These are phyloP conservation scores for Rousettus madagascariensis DNA, from an alignment of 2,797 vertebrate species.

Conservation along the genomic window DNA sequence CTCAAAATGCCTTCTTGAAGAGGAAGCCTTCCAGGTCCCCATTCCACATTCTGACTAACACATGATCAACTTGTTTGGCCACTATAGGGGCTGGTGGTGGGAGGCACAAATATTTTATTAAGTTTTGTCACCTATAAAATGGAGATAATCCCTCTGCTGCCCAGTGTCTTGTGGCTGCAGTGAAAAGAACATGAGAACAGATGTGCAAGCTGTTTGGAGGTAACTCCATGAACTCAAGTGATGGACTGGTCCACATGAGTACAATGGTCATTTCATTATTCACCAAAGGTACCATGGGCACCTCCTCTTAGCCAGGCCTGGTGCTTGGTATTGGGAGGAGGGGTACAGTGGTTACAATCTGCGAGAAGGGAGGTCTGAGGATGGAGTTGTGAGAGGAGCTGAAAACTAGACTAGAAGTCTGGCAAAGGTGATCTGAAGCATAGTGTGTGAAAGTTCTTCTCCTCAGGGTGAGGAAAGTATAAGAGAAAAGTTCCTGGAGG, in stretches of 20 bases:
- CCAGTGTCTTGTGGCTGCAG: not conserved
- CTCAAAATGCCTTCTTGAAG: conserved; percentile 22
- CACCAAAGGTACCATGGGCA: not conserved
- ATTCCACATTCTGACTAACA: not conserved
- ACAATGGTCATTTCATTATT: not conserved
- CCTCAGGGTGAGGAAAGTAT: not conserved
- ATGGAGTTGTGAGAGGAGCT: conserved; percentile 1
- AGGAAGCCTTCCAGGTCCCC: not conserved
- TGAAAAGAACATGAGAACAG: conserved; percentile 28
- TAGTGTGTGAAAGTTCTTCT: not conserved
- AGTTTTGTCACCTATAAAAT: conserved; percentile 3
- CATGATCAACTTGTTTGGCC: not conserved
- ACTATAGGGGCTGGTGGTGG: not conserved
- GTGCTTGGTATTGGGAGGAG: not conserved
- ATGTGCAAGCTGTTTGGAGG: not conserved
- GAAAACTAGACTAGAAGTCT: not conserved
- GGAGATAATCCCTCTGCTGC: not conserved
- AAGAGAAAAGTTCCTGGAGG: not conserved
- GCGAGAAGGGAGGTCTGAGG: not conserved
- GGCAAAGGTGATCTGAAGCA: not conserved
- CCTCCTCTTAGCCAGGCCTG: not conserved
- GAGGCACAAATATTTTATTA: conserved; percentile 11
- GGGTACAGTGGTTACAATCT: not conserved
- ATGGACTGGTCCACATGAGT: not conserved
- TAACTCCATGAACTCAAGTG: not conserved